Base-by-base conservation (phyloP, 2,888 invertebrate genomes). In the Clistopyga incitator region DNA sequence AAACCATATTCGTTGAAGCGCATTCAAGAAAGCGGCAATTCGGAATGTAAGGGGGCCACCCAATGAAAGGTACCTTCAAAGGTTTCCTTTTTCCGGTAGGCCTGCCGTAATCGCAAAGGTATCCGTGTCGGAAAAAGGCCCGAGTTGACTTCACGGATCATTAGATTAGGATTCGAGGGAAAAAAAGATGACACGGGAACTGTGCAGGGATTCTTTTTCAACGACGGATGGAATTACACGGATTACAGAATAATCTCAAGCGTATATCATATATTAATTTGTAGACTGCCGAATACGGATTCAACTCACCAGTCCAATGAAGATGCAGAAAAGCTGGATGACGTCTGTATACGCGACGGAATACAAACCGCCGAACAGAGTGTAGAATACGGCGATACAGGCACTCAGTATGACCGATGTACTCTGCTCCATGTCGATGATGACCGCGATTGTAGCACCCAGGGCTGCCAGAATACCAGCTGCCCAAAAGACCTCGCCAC, bases 401-500 rank as follows among this genome's bases (percentile, higher is more conserved):
- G 99, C 97, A 89, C 98, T 99, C 92, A 98, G 96, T 89, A 99
- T 97, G 84, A 99, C 98, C 42, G 99, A 98, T 11, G 97, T 97
- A 87, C 96, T 95, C 91, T 98, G 98, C 92, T 98, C 97, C 96
- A 99, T 97, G 93, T 99, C 98, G 91, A 99, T 97, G 93, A 99
- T 99, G 76, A 99, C 99, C 42, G 98, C 97, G 84, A 99, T 94
- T 0, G 99, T 99, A 15, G 99, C 99, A 54, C 99, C 98, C 56
- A 99, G 94, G 6, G 99, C 99, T 0, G 99, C 98, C 76, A 99
- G 94, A 89, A 99, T 99, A 75, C 99, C 99, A 0, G 99, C 99
- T 0, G 99, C 99, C 99, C 99, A 99, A 94, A 99, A 99, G 6
- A 99, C 98, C 94, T 99, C 99, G 8, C 99, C 99, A 90, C 98